Evolutionary conservation across 2,113 vertebrate genomes (phyloP).

Genomic region (Hylia prasina): DNA sequence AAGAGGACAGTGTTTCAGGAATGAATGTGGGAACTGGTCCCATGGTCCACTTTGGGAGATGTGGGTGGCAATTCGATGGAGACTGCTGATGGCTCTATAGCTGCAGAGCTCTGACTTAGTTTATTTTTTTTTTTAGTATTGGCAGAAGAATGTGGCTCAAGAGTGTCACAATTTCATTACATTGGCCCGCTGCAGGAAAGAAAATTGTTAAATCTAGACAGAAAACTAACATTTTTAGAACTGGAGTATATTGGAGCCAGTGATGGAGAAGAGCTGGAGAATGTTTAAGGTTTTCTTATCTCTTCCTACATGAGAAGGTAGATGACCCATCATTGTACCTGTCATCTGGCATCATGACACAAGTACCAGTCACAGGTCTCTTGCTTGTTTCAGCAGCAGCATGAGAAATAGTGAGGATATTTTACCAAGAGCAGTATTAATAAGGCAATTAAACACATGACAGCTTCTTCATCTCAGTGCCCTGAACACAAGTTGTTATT

Average conservation of each 20-base stretch:
- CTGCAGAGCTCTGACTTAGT: neutral
- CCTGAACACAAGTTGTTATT: neutral
- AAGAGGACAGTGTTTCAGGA: neutral
- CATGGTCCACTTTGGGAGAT: neutral
- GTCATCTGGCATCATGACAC: neutral
- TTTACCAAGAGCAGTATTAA: neutral
- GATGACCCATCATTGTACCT: neutral
- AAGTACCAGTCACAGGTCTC: neutral
- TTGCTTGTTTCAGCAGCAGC: neutral
- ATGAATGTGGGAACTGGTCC: neutral
- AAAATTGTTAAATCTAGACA: neutral
- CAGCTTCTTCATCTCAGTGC: neutral
- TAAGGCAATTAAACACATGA: neutral
- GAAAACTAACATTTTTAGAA: neutral
- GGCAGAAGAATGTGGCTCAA: neutral
- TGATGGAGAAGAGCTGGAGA: neutral
- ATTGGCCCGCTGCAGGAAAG: neutral
- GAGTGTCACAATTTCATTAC: neutral
- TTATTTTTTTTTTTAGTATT: neutral
- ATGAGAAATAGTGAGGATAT: neutral
- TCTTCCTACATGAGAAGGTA: neutral
- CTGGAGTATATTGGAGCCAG: neutral
- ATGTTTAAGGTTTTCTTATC: neutral
- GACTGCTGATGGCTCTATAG: neutral
- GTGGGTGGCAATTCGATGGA: neutral